These are phyloP conservation scores for Pristionchus arcanus DNA, from an alignment of 2,888 invertebrate genomes.

Conservation along the genomic window DNA sequence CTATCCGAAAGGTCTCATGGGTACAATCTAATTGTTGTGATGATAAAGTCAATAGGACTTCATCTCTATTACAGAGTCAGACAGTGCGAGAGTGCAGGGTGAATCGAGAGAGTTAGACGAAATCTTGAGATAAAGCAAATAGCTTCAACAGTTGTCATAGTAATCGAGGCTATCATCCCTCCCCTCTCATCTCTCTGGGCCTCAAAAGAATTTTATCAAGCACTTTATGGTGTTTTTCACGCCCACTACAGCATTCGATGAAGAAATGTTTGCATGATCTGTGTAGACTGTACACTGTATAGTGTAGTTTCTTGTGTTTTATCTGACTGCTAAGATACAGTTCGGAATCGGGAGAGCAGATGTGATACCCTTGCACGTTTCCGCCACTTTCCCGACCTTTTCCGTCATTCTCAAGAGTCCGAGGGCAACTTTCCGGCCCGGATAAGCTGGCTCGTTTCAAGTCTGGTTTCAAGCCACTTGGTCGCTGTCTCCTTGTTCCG, in stretches of 20 bases:
- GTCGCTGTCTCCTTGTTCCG: background rate
- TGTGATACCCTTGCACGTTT: background rate
- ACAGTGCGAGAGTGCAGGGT: background rate
- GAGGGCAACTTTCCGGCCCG: background rate
- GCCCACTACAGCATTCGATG: background rate
- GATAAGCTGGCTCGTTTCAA: background rate
- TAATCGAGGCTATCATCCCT: background rate
- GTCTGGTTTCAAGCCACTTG: too few relatives aligned
- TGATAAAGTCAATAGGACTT: background rate
- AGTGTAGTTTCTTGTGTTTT: background rate
- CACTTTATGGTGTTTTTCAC: background rate
- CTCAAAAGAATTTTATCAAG: background rate
- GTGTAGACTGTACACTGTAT: background rate
- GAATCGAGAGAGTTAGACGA: background rate
- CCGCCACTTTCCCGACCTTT: background rate
- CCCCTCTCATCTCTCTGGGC: background rate
- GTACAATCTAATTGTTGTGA: background rate
- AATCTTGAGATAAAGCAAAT: background rate
- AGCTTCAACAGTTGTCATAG: constrained; percentile 6
- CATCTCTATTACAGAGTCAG: background rate
- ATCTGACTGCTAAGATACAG: background rate
- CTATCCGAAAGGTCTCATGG: background rate
- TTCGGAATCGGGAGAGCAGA: background rate
- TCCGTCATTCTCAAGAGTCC: background rate
- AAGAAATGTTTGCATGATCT: background rate